Base-by-base conservation (phyloP, 2,113 vertebrate genomes). In the Chamaetylas fuelleborni region DNA sequence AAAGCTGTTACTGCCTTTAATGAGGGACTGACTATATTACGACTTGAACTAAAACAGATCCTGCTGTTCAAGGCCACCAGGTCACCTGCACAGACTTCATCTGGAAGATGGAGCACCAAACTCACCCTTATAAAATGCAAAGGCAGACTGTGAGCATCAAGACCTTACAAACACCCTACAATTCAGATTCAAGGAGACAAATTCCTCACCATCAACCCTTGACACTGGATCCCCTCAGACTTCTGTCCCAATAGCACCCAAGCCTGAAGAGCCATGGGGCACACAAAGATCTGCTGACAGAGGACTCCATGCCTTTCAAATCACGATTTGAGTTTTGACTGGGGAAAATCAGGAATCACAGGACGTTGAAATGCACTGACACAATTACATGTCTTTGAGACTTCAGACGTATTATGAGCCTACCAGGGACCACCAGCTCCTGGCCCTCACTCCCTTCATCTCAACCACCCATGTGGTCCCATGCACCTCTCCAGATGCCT, bases 1-100 rank as follows among this genome's bases (percentile, higher is more conserved):
- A 92, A 67, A 94, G 65, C 92, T 86, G 70, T 71, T 57, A 78
- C 76, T 86, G 91, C 91, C 76, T 89, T 50, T 74, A 93, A 83
- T 45, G 92, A 96, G 81, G 43, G 74, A 62, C 61, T 56, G 66
- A 65, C 56, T 74, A 9, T 34, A 70, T 10, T 40, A 33, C 14
- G 6, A 29, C 45, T 40, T 4, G 8, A 65, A 88, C 25, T 14
- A 81, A 91, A 89, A 77, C 65, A 40, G 77, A 31, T 48, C 43
- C n/a, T 1, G 24, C 64, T 48, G 58, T 3, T 50, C 48, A 20
- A 53, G 47, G 36, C 54, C 24, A 22, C 3, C 0, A 5, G 70
- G 54, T 54, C 45, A 72, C 36, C 54, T 8, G 14, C 43, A 45
- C 42, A 43, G 56, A 11, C 65, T 33, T 42, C 23, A 48, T n/a